These are phyloP conservation scores for Zosterops japonicus DNA, from an alignment of 2,113 vertebrate species.

Conservation along the genomic window DNA sequence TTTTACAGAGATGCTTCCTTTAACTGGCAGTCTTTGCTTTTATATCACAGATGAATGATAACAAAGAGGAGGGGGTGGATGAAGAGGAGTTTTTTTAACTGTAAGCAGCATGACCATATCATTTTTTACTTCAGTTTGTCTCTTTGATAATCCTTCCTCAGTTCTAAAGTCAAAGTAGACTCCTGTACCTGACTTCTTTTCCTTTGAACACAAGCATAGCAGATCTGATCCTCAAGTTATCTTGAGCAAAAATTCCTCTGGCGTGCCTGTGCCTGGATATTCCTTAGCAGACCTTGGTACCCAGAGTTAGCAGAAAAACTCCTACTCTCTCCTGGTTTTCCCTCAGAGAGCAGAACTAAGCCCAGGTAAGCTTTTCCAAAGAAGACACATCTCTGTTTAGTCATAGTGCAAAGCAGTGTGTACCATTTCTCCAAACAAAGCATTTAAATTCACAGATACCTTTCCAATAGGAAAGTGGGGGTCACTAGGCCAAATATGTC, in stretches of 20 bases:
- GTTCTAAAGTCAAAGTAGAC: neutral
- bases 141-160: neutral
- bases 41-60: neutral
- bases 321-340: neutral
- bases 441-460: neutral
- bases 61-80: neutral
- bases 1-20: neutral
- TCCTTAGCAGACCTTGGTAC: neutral
- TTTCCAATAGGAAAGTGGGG: neutral
- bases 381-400: neutral
- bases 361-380: neutral
- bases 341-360: neutral
- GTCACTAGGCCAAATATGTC: neutral
- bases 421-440: neutral
- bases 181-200: neutral
- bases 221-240: neutral
- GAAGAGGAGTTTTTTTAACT: neutral
- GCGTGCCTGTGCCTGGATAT: neutral
- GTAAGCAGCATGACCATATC: neutral
- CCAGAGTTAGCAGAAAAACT: neutral
- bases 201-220: neutral
- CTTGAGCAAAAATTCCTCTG: neutral
- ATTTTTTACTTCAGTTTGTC: neutral
- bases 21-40: neutral
- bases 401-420: neutral